A percentile compares a stretch with the other conserved stretches of the same genome.
Conservation (phyloP, 1,140 invertebrate genomes). For the Halesus radiatus region DNA sequence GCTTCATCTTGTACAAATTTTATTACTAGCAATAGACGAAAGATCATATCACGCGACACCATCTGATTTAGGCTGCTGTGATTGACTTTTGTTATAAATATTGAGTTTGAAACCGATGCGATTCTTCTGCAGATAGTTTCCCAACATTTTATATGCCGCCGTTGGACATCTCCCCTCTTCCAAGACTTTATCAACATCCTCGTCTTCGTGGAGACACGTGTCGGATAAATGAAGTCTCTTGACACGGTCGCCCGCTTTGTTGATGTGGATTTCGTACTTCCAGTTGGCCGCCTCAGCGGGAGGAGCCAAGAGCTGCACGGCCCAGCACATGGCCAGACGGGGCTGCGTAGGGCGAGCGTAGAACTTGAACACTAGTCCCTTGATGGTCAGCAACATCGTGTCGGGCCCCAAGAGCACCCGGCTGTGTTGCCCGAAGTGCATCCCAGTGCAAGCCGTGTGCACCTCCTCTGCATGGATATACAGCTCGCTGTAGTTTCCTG, state of each 20-base stretch:
- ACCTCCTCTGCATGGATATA: background rate
- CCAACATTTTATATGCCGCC: background rate
- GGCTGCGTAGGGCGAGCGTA: background rate
- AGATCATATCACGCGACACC: no score
- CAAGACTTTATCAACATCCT: no score
- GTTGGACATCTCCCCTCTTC: background rate
- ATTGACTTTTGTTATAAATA: no score
- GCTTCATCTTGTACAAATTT: no score
- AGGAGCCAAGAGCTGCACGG: no score
- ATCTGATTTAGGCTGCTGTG: no score
- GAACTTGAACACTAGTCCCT: background rate
- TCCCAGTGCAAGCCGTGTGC: background rate
- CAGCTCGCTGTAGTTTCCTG: background rate
- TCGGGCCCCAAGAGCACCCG: no score
- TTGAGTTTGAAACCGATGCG: no score
- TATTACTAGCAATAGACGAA: no score
- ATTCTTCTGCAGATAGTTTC: background rate
- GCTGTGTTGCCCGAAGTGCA: background rate
- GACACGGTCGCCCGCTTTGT: background rate
- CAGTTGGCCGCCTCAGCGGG: no score
- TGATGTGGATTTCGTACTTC: slow-evolving; percentile 10
- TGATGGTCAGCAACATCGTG: background rate
- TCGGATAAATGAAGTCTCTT: background rate
- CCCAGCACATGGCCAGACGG: no score
- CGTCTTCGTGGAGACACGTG: no score